Base-by-base conservation (phyloP, 2,113 vertebrate species). In the Lichenostomus cassidix region DNA sequence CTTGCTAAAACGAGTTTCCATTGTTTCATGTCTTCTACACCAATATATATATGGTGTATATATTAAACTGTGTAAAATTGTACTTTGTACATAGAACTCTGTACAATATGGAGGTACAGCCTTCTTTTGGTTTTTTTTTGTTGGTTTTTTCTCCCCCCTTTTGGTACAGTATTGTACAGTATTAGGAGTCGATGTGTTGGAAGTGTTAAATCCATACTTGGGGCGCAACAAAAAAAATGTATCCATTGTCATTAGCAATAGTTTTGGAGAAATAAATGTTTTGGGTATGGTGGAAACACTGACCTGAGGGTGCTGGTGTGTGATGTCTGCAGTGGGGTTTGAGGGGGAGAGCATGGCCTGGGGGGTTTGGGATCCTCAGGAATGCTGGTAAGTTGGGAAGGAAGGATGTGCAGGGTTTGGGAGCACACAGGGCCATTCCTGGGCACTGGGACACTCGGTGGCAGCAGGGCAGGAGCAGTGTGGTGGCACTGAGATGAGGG, bases 51-150 rank as follows among this genome's bases (percentile, higher is more conserved):
- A 95, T 31, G 96, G 96, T 98, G 96, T 98, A 98, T 98, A 98
- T 98, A 98, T 95, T 94, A 98, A 98, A 98, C 97, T 98, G 98
- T 99, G 98, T 98, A 98, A 98, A 98, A 95, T 98, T 98, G 98
- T 98, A 98, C 98, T 98, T 98, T 99, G 98, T 99, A 99, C 98
- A 99, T 99, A 99, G 97, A 98, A 98, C 97, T 98, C 98, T 99
- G 98, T 99, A 99, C 98, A 98, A 98, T 98, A 98, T 98, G 98
- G 98, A 99, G 98, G 98, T 99, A 98, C 98, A 98, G 95, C 98
- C 97, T 75, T 95, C 96, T 97, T 78, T 73, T 97, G 22, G 1
- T 24, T 24, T 28, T 7, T 27, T 24, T 19, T 22, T 4, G 63
- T 96, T 97, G 7, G 12, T 21, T 20, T 12, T 11, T 14, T 7